Evolutionary conservation across 2,797 vertebrate species (phyloP), one percentile per base, ranked within the genome.

Genomic region (Rhadinocentrus ornatus): DNA sequence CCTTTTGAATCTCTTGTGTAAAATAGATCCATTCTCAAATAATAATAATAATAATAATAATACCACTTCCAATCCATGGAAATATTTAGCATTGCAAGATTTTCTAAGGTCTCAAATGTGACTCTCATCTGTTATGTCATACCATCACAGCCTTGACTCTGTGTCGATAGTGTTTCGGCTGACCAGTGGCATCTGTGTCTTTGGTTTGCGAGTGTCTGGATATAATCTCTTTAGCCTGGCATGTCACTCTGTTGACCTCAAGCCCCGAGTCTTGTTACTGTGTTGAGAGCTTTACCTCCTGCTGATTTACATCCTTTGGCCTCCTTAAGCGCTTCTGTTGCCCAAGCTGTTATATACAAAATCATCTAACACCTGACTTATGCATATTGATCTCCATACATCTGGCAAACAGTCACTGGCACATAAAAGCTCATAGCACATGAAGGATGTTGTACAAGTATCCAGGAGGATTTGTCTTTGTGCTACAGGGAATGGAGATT

Each of bases 211-310:
- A 83, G 81, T 74, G 75, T 82, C 62, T 31, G 76, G 69, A 74
- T 79, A 73, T 93, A 93, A 93, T 92, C 93, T 90, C 82, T 87
- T 93, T 92, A 93, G 90, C 86, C 77, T 92, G 88, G 85, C 92
- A 88, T 86, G 91, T 85, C 83, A 78, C 86, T 72, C 59, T 16
- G 50, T 79, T 91, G 91, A 93, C 87, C 90, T 83, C 78, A 67
- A 86, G 62, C 77, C 84, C 34, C 32, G 83, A 85, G 82, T 82
- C 79, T 77, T 73, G 83, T 64, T 80, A 75, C 83, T 63, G 63
- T 52, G 74, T 82, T 44, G 78, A 81, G 63, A 75, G 80, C 81
- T 87, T 86, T 87, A 73, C 74, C 73, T 81, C 75, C 64, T 44
- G 69, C 71, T 77, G 82, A 62, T 89, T 79, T 85, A 64, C 71